Percentiles rank a stretch among this genome's conserved stretches.
phyloP scores from a whole-genome alignment of 1,140 invertebrate genomes.

The Drosophila lacertosa region DNA sequence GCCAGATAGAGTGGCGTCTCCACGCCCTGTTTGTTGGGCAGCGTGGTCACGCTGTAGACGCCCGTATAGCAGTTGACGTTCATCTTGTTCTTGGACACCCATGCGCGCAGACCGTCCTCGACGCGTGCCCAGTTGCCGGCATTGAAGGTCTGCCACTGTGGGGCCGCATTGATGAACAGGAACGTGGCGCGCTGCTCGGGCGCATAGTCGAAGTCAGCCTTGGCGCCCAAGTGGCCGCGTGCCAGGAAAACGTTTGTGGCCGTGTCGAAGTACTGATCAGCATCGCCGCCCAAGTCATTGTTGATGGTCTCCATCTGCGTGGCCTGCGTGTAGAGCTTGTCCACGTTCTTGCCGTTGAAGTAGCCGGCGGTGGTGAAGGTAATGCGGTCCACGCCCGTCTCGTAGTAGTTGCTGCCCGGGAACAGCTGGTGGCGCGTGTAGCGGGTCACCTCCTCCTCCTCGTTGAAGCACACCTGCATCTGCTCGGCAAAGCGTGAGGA shows the following conservation, averaged over 20 bases:
- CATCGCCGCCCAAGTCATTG: constrained; percentile 72
- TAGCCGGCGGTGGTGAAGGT: constrained; percentile 74
- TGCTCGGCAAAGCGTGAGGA: constrained; percentile 76
- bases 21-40: constrained; percentile 84
- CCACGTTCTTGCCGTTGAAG: constrained; percentile 78
- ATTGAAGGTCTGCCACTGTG: constrained; percentile 88
- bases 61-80: constrained; percentile 87
- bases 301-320: constrained; percentile 74
- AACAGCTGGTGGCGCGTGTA: constrained; percentile 82
- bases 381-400: constrained; percentile 78
- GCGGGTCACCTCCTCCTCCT: constrained; percentile 79
- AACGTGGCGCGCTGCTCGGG: constrained; percentile 88
- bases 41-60: constrained; percentile 85
- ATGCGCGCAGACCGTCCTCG: constrained; percentile 84
- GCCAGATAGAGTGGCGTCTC: constrained; percentile 85
- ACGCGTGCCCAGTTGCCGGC: constrained; percentile 87
- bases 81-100: constrained; percentile 72
- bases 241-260: constrained; percentile 84
- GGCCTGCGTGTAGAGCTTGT: constrained; percentile 75
- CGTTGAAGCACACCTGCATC: constrained; percentile 84
- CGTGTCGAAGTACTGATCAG: constrained; percentile 64
- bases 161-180: constrained; percentile 87
- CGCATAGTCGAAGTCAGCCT: constrained; percentile 87
- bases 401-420: constrained; percentile 73
- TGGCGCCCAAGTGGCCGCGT: constrained; percentile 88